A percentile compares a stretch with the other conserved stretches of the same genome.
These are phyloP conservation scores for Cepaea hortensis DNA, from an alignment of 2,888 invertebrate genomes.

Conservation along the genomic window DNA sequence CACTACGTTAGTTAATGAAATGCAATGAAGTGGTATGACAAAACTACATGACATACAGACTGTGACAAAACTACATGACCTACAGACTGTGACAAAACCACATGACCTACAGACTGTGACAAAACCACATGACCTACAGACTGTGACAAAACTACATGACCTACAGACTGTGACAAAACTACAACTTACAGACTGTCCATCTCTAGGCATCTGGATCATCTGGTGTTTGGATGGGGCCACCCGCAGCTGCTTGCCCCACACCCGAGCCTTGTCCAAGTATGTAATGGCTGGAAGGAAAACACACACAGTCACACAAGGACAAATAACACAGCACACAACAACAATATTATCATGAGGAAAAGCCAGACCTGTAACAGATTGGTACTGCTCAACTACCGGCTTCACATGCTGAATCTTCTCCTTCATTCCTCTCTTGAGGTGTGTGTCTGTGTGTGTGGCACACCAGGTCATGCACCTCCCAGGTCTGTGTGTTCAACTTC, in stretches of 20 bases:
- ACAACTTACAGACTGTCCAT: conserved; percentile 87
- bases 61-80: conserved; percentile 62
- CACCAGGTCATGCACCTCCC: no score
- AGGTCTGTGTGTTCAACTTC: no score
- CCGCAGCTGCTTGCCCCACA: conserved; percentile 97
- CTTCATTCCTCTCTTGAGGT: no score
- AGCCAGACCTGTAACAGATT: no score
- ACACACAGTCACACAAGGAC: neutral
- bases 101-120: no score
- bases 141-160: conserved; percentile 78
- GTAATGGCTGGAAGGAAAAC: conserved; percentile 76
- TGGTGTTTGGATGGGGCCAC: conserved; percentile 99
- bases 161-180: conserved; percentile 57
- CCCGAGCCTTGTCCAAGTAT: conserved; percentile 97
- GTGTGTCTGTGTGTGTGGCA: no score
- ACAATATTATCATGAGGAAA: neutral
- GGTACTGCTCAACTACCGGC: no score
- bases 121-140: conserved; percentile 79
- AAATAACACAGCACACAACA: neutral
- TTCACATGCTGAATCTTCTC: no score
- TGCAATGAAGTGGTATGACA: no score
- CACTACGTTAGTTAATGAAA: no score
- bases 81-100: conserved; percentile 85
- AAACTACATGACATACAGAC: no score
- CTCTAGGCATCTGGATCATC: conserved; percentile 98